A percentile compares a stretch with the other conserved stretches of the same genome.
Conservation (phyloP, 2,888 invertebrate genomes). For the Parnassius orleans region DNA sequence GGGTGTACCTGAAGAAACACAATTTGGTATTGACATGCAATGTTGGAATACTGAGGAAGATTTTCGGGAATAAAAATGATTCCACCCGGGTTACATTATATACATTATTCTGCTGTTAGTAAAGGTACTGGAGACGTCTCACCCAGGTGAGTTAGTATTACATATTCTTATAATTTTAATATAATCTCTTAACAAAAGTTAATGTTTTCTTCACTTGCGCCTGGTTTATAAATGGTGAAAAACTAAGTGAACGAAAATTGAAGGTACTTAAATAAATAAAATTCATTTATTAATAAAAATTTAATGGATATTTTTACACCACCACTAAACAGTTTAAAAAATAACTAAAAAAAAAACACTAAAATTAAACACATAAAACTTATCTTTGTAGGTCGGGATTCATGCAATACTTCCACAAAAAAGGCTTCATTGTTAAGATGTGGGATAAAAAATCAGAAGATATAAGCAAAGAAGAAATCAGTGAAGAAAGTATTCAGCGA, state of each 20-base stretch:
- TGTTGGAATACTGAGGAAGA: constrained; percentile 94
- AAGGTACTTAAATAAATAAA: too few relatives aligned
- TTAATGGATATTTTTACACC: too few relatives aligned
- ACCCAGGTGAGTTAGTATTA: constrained; percentile 75
- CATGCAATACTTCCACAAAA: constrained; percentile 89
- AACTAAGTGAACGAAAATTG: too few relatives aligned
- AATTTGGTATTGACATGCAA: constrained; percentile 95
- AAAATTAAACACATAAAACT: not conserved
- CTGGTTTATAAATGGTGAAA: too few relatives aligned
- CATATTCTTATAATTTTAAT: too few relatives aligned
- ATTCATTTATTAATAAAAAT: too few relatives aligned
- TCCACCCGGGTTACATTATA: constrained; percentile 96
- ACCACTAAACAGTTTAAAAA: too few relatives aligned
- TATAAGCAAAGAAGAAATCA: constrained; percentile 83
- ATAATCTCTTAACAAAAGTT: too few relatives aligned
- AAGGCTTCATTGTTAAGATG: constrained; percentile 91
- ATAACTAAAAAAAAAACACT: too few relatives aligned
- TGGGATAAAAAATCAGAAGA: constrained; percentile 93
- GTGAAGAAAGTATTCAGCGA: constrained; percentile 83
- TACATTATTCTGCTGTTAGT: constrained; percentile 90
- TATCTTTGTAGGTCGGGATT: constrained; percentile 85
- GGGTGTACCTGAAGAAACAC: constrained; percentile 93
- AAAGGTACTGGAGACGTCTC: constrained; percentile 83
- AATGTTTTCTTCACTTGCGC: too few relatives aligned
- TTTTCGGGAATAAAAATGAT: constrained; percentile 98